Base-by-base conservation (phyloP, 1,140 invertebrate species). In the Drosophila repletoides region DNA sequence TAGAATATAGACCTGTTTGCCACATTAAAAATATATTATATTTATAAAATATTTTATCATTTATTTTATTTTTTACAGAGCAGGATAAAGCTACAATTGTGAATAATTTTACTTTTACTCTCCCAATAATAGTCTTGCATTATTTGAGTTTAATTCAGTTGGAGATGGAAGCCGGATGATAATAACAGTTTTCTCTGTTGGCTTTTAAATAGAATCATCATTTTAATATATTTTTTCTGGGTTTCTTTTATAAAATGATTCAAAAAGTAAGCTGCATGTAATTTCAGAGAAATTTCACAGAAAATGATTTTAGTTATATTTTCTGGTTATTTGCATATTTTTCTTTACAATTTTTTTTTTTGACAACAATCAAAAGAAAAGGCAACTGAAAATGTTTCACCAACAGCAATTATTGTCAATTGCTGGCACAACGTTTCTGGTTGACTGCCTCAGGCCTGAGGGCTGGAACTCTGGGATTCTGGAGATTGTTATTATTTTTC, bases 321-420 rank as follows among this genome's bases (percentile, higher is more conserved):
- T 15, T 12, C 12, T 15, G 38, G 43, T 43, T 28, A 34, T 46
- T 38, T 45, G 12, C 41, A 46, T 45, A 24, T 52, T 24, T 52
- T 9, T 19, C n/a, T n/a, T n/a, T n/a, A n/a, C n/a, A n/a, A n/a
- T n/a, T n/a, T n/a, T n/a, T n/a, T n/a, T n/a, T n/a, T n/a, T n/a
- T n/a, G 22, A 38, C 17, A 51, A 22, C 21, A 31, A 28, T 48
- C 19, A 10, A 10, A 22, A 22, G 24, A 22, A 41, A n/a, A n/a
- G n/a, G n/a, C n/a, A n/a, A n/a, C n/a, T n/a, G n/a, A n/a, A 9
- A 36, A 45, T 53, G 49, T 43, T 67, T 60, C 17, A 34, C 49
- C 40, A 72, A 72, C 49, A 69, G 59, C 73, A 84, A 79, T 77
- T 84, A 83, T 83, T 73, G 74, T 71, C 65, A 59, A 77, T 77